Conservation (phyloP, 2,797 vertebrate species). For the Anniella stebbinsi region DNA sequence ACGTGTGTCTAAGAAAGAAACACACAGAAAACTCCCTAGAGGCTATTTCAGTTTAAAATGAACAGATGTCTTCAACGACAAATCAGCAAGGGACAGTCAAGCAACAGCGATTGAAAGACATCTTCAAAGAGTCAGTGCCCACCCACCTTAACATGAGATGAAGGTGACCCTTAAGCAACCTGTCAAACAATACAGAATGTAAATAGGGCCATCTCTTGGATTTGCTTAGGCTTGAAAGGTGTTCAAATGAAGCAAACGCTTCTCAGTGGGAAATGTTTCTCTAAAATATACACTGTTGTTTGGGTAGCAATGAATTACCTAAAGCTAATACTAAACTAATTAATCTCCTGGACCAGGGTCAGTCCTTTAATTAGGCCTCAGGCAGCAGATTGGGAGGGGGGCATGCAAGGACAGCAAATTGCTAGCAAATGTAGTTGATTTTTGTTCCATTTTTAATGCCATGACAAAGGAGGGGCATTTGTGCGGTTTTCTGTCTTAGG, state of each 20-base stretch:
- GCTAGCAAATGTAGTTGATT: background rate
- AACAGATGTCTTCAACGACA: slow-evolving; percentile 22
- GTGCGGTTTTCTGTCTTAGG: background rate
- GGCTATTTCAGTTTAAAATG: slow-evolving; percentile 15
- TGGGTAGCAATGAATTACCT: background rate
- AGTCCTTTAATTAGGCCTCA: background rate
- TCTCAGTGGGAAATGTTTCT: background rate
- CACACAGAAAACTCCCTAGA: background rate
- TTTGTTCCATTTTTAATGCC: background rate
- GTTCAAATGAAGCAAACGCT: background rate
- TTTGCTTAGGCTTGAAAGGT: slow-evolving; percentile 5
- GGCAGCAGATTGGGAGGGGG: background rate
- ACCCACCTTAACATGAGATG: background rate
- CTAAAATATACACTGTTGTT: background rate
- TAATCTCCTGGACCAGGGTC: background rate
- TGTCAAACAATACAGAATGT: background rate
- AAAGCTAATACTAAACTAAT: background rate
- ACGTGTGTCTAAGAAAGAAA: background rate
- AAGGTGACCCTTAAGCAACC: slow-evolving; percentile 18
- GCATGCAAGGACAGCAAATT: background rate
- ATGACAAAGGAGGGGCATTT: background rate
- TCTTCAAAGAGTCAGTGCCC: slow-evolving; percentile 5
- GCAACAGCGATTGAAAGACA: slow-evolving; percentile 8
- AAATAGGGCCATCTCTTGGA: slow-evolving; percentile 16
- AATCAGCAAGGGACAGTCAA: slow-evolving; percentile 39